Evolutionary conservation across 35 echinoderm and acorn worm species (phyloP).

Genomic region (Patiria miniata): DNA sequence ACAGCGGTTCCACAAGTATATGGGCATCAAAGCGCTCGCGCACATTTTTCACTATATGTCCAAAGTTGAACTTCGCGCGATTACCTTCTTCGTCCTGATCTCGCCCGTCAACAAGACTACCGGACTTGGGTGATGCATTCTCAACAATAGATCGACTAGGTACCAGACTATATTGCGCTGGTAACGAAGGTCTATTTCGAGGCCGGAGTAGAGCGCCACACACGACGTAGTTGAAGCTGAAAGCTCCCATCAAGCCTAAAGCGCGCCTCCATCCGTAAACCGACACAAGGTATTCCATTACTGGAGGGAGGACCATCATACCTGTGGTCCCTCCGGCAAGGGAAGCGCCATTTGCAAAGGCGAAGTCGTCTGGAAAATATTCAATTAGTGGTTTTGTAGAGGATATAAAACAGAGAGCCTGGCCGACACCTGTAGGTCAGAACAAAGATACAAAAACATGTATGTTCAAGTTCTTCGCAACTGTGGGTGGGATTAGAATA

Average conservation of each 20-base stretch:
- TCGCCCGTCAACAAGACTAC: too few relatives aligned
- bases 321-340: background rate
- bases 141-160: background rate
- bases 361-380: background rate
- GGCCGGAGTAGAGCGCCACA: background rate
- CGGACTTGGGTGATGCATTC: too few relatives aligned
- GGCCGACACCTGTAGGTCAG: too few relatives aligned
- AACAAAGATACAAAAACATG: too few relatives aligned
- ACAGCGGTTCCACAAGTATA: background rate
- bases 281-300: background rate
- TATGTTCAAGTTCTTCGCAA: too few relatives aligned
- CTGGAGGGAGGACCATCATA: constrained; percentile 24
- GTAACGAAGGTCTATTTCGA: constrained; percentile 7
- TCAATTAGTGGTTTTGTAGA: background rate
- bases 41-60: background rate
- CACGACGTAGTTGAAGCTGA: background rate
- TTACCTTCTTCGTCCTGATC: too few relatives aligned
- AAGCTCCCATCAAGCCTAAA: background rate
- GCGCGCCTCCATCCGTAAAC: constrained; percentile 10
- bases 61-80: too few relatives aligned
- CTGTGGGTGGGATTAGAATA: too few relatives aligned
- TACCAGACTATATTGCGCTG: background rate
- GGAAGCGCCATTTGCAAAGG: background rate
- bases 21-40: background rate
- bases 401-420: too few relatives aligned